phyloP scores from a whole-genome alignment of 2,888 invertebrate genomes.

The Schizotus pectinicornis region DNA sequence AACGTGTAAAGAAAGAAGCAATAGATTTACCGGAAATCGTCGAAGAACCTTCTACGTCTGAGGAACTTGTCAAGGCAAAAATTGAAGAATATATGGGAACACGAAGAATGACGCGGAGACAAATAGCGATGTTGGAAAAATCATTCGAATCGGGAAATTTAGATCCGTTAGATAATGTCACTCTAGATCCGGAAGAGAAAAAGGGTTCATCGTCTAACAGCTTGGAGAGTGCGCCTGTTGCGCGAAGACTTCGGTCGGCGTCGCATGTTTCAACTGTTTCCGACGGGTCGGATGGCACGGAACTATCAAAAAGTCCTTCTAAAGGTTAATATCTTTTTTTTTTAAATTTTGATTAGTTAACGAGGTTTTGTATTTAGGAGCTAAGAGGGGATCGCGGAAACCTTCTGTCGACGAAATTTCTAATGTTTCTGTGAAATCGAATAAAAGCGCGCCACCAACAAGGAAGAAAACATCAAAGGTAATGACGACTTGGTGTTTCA shows the following conservation, averaged over 20 bases:
- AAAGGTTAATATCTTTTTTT: background rate
- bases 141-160: background rate
- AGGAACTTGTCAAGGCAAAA: background rate
- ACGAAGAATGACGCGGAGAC: constrained; percentile 12
- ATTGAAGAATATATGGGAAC: constrained; percentile 26
- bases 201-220: background rate
- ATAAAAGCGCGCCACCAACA: background rate
- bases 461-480: background rate
- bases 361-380: background rate
- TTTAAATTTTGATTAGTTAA: background rate
- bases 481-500: background rate
- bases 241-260: background rate
- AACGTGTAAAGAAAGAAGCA: background rate
- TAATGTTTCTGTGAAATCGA: background rate
- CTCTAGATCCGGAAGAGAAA: background rate
- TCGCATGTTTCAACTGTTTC: constrained; percentile 3
- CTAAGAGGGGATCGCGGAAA: background rate
- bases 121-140: background rate
- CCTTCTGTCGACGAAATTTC: background rate
- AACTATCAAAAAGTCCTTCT: background rate
- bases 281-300: background rate
- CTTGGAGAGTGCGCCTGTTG: background rate
- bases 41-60: background rate
- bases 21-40: constrained; percentile 5
- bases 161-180: constrained; percentile 1